phyloP scores from a whole-genome alignment of 1,140 invertebrate genomes.

The Leptinotarsa undecemlineata region DNA sequence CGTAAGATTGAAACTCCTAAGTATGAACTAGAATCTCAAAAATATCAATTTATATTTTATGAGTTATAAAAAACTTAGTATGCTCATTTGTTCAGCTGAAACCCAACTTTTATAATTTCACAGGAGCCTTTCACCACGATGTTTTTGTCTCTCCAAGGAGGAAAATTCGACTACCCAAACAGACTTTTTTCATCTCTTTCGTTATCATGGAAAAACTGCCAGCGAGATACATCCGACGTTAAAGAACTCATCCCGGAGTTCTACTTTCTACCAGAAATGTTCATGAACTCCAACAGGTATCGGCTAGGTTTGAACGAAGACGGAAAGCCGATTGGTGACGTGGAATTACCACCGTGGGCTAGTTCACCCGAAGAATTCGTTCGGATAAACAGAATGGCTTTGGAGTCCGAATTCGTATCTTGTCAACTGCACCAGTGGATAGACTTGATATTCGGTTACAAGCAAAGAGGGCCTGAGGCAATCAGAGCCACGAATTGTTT shows the following conservation, averaged over 20 bases:
- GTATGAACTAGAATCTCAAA: no score
- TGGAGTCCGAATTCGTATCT: constrained; percentile 99
- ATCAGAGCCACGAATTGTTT: constrained; percentile 97
- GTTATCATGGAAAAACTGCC: constrained; percentile 97
- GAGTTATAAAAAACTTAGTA: no score
- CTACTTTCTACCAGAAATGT: constrained; percentile 99
- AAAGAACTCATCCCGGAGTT: constrained; percentile 99
- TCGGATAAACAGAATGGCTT: constrained; percentile 94
- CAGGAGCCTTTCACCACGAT: constrained; percentile 96
- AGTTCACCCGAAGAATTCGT: constrained; percentile 96
- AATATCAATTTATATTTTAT: no score
- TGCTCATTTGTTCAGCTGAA: no score
- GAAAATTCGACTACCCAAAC: constrained; percentile 98
- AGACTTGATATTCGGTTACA: constrained; percentile 99
- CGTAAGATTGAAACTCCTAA: no score
- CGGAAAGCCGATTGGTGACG: constrained; percentile 80
- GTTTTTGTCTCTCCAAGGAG: constrained; percentile 97
- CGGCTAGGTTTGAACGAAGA: constrained; percentile 87
- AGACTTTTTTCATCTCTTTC: constrained; percentile 92
- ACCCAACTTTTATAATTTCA: background rate
- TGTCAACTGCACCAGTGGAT: constrained; percentile 99
- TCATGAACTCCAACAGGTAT: constrained; percentile 88
- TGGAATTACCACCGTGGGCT: constrained; percentile 95
- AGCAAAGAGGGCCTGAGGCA: constrained; percentile 97
- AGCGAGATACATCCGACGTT: constrained; percentile 97